Evolutionary conservation across 2,113 vertebrate genomes (phyloP), one percentile per base, ranked within the genome.

Genomic region (Cyprinus carpio): DNA sequence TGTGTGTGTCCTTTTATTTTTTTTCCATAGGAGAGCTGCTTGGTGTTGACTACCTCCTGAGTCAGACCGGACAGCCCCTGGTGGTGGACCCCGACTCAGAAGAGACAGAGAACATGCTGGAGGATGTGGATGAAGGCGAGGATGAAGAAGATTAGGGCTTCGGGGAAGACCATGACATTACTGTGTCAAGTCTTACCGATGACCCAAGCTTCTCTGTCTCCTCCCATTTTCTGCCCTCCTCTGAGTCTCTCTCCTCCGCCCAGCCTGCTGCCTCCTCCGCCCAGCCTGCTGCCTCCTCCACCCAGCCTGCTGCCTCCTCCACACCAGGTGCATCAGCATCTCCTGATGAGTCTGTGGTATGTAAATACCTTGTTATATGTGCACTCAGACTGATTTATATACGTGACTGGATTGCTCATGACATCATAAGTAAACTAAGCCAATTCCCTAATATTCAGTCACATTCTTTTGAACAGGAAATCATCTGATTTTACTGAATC

Each of bases 31-130:
- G 82, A 8, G 56, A 58, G 56, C 20, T 58, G 9, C 8, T 58
- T 58, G 56, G 51, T 9, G 20, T 58, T 7, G 65, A 83, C n/a
- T 83, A 72, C 20, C 40, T 83, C 2, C 65, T 64, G 2, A 60
- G 71, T 40, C 71, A 84, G 82, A 75, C 82, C 7, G 54, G 82
- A 16, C 27, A 76, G 27, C 71, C 54, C 2, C 31, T 84, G 20
- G 8, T 25, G 1, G 31, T 84, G 72, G 6, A 75, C 6, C 83
- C 74, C 0, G 37, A 84, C 34, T 76, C 58, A 49, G 82, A 84
- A 15, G 34, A 84, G 71, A 75, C 82, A 8, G 72, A 84, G 1
- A 3, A 75, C 13, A 16, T 75, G 56, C 72, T 84, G 71, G 72
- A 84, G 72, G 56, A 77, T 25, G 75, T 84, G 58, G 34, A n/a